Percentiles rank a stretch among this genome's conserved stretches.
These are phyloP conservation scores for Chionis minor DNA, from an alignment of 2,113 vertebrate genomes.

Conservation along the genomic window DNA sequence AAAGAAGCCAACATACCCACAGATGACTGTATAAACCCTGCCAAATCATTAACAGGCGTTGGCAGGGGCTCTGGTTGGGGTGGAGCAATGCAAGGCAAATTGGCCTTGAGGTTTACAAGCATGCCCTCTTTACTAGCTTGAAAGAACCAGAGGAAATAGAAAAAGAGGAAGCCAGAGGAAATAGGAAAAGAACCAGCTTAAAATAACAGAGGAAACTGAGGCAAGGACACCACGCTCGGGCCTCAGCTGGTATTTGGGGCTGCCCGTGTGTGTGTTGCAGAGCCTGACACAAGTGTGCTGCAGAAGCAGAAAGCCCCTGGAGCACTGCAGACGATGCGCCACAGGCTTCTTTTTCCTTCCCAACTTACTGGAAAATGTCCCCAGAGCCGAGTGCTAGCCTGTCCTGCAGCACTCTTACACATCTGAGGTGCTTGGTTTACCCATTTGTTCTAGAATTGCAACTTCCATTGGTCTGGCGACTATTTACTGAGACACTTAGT, in stretches of 20 bases:
- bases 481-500: not conserved
- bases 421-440: not conserved
- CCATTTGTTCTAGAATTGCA: not conserved
- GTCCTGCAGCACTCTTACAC: not conserved
- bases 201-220: not conserved
- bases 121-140: not conserved
- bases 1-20: not conserved
- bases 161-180: too few species aligned
- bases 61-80: not conserved
- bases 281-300: not conserved
- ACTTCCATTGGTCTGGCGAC: not conserved
- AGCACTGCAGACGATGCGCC: not conserved
- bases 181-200: too few species aligned
- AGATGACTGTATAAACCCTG: not conserved
- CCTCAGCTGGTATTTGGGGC: not conserved
- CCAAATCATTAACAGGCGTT: not conserved
- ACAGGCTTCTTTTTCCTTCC: not conserved
- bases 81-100: not conserved
- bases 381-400: not conserved
- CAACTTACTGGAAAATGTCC: not conserved
- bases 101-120: not conserved
- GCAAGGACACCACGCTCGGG: fast-evolving
- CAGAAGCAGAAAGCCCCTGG: not conserved
- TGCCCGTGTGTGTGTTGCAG: not conserved
- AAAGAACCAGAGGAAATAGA: not conserved